Percentiles rank a stretch among this genome's conserved stretches.
These are phyloP conservation scores for Mylabris phalerata DNA, from an alignment of 1,140 invertebrate genomes.

Conservation along the genomic window DNA sequence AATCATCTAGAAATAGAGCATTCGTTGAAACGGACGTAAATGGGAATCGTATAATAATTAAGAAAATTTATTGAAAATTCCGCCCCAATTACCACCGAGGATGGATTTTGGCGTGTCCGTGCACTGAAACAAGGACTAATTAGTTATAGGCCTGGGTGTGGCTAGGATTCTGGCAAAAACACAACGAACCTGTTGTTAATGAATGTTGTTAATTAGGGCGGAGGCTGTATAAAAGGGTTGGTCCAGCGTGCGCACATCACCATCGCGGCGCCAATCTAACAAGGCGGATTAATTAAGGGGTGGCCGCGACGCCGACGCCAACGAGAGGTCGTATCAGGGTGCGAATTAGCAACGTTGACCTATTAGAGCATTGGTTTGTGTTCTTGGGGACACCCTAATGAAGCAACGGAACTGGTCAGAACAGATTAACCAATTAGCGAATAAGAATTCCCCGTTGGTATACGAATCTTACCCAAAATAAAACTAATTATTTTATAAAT, in stretches of 20 bases:
- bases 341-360: slow-evolving; percentile 22
- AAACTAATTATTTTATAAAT: no score
- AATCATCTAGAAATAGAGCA: no score
- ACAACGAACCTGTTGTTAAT: slow-evolving; percentile 15
- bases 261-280: slow-evolving; percentile 26
- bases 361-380: slow-evolving; percentile 4
- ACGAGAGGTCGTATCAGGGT: slow-evolving; percentile 5
- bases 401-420: slow-evolving; percentile 7
- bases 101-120: no score
- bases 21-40: no score
- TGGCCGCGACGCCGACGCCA: slow-evolving; percentile 13
- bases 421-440: slow-evolving; percentile 12
- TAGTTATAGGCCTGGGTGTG: no score
- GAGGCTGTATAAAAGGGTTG: slow-evolving; percentile 26
- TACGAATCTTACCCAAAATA: no score
- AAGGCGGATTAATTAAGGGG: slow-evolving; percentile 29
- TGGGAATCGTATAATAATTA: no score
- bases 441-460: not conserved
- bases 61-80: no score
- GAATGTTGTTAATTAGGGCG: slow-evolving; percentile 30
- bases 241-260: slow-evolving; percentile 22
- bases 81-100: no score
- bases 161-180: no score
- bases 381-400: no score
- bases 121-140: no score